These are phyloP conservation scores for Origma solitaria DNA, from an alignment of 2,113 vertebrate species.

Conservation along the genomic window DNA sequence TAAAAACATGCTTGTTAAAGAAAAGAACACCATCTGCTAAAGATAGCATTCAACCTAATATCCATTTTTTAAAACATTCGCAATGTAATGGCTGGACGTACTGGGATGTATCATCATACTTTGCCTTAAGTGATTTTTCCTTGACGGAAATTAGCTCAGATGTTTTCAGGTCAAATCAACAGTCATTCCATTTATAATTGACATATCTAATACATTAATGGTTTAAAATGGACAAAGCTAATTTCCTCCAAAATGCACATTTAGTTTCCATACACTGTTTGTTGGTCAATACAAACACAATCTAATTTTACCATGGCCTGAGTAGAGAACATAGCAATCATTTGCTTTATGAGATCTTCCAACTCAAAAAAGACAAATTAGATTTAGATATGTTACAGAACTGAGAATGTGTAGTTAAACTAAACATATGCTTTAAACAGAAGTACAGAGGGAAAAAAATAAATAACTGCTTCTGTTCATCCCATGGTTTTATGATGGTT, in stretches of 20 bases:
- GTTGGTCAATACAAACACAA: constrained; percentile 54
- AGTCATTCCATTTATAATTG: constrained; percentile 32
- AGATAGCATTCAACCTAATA: constrained; percentile 57
- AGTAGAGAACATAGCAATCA: background rate
- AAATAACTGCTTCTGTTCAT: background rate
- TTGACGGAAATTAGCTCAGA: constrained; percentile 52
- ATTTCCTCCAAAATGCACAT: constrained; percentile 32
- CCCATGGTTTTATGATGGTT: background rate
- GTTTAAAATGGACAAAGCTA: constrained; percentile 13
- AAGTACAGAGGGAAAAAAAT: background rate
- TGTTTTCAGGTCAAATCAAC: constrained; percentile 23
- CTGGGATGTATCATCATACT: background rate
- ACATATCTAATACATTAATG: constrained; percentile 48
- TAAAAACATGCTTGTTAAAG: constrained; percentile 60
- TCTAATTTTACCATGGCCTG: background rate
- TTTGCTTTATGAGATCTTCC: background rate
- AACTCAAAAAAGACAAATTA: background rate
- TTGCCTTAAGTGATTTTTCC: constrained; percentile 33
- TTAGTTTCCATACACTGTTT: constrained; percentile 47
- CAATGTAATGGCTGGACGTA: constrained; percentile 25
- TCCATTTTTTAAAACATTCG: constrained; percentile 56
- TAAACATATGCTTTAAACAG: background rate
- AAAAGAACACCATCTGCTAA: constrained; percentile 59
- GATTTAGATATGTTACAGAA: background rate
- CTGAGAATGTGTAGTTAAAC: background rate